phyloP scores from a whole-genome alignment of 2,113 vertebrate genomes.

The Notarius lentiginosus region DNA sequence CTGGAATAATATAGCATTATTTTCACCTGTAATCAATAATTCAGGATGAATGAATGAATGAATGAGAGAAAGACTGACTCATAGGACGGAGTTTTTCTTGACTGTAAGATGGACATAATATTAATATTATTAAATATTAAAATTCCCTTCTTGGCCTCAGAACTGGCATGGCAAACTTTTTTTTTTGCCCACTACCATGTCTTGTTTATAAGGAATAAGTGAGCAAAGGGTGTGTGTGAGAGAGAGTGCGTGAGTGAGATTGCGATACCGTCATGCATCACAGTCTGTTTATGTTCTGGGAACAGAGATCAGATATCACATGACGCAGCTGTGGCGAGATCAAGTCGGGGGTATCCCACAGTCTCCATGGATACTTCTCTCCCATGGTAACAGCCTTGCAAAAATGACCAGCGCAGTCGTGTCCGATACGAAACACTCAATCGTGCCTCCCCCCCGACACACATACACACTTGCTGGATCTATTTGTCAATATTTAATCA shows the following conservation, averaged over 20 bases:
- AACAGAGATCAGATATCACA: constrained; percentile 1
- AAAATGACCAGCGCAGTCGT: constrained; percentile 2
- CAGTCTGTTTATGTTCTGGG: neutral
- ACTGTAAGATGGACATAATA: neutral
- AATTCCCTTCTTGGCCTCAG: neutral
- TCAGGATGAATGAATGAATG: neutral
- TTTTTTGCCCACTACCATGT: neutral
- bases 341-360: neutral
- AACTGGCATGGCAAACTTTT: neutral
- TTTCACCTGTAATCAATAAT: neutral
- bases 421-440: constrained; percentile 26
- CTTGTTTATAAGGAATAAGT: neutral
- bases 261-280: neutral
- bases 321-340: neutral
- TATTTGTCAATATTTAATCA: neutral
- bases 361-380: constrained; percentile 41
- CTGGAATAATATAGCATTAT: neutral
- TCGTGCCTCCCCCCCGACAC: neutral
- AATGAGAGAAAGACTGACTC: neutral
- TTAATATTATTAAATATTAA: constrained; percentile 1
- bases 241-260: neutral
- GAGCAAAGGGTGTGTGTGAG: neutral
- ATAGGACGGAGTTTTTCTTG: neutral
- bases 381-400: constrained; percentile 37
- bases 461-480: neutral